phyloP scores from a whole-genome alignment of 2,797 vertebrate species.

The Lithobates pipiens region DNA sequence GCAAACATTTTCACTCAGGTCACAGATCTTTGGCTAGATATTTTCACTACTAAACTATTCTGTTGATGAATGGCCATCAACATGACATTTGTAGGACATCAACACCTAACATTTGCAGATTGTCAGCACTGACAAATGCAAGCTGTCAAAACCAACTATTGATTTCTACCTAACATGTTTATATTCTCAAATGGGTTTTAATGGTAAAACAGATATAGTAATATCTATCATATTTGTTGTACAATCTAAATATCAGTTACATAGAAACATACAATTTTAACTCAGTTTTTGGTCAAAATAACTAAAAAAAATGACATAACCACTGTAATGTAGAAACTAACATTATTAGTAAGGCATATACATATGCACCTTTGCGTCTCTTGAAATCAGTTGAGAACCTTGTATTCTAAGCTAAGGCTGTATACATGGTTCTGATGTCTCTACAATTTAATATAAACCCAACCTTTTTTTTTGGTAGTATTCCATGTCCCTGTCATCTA shows the following conservation, averaged over 20 bases:
- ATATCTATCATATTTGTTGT: background rate
- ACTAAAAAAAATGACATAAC: constrained; percentile 6
- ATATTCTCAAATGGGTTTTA: no score
- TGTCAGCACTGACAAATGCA: constrained; percentile 8
- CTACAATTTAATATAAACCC: no score
- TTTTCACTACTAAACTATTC: background rate
- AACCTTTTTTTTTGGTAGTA: no score
- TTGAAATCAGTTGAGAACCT: no score
- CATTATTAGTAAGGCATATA: no score
- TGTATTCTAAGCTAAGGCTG: no score
- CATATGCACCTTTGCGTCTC: no score
- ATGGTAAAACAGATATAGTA: background rate
- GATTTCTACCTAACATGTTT: background rate
- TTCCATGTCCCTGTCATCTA: no score
- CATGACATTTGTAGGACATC: background rate
- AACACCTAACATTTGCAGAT: background rate
- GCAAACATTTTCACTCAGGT: background rate
- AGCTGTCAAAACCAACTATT: background rate
- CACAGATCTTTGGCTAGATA: background rate
- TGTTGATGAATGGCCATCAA: background rate
- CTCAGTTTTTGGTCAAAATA: background rate
- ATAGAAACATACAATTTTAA: background rate
- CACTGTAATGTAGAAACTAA: no score
- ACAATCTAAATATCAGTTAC: background rate
- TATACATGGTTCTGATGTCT: no score